Conservation (phyloP, 2,113 vertebrate genomes). For the Bucco capensis region DNA sequence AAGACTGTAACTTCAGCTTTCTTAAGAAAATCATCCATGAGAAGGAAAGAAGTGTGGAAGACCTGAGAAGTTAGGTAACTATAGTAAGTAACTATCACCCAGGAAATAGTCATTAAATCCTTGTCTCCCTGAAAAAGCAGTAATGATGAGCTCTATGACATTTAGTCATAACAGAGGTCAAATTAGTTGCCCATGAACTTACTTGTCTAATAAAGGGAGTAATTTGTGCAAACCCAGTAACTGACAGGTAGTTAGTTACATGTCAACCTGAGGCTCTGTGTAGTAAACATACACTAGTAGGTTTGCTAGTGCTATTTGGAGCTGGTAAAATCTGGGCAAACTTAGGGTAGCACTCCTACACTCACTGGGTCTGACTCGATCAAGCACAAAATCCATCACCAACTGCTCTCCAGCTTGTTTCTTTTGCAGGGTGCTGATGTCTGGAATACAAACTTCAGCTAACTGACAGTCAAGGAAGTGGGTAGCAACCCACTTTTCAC, state of each 20-base stretch:
- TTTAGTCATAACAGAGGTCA: neutral
- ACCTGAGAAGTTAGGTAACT: neutral
- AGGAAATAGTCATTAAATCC: neutral
- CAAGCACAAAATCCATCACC: neutral
- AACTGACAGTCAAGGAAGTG: neutral
- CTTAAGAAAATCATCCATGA: neutral
- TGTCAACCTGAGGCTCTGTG: fast-evolving
- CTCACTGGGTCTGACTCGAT: neutral
- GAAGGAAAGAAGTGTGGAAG: neutral
- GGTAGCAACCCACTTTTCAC: neutral
- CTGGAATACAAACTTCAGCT: neutral
- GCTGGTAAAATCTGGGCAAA: neutral
- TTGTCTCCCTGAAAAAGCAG: neutral
- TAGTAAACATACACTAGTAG: neutral
- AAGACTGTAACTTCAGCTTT: neutral
- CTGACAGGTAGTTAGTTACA: neutral
- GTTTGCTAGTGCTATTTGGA: neutral
- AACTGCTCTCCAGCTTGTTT: neutral
- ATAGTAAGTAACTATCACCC: neutral
- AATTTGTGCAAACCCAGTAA: neutral
- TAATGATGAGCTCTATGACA: neutral
- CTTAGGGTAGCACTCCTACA: neutral
- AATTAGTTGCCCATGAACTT: neutral
- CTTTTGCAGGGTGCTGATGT: neutral
- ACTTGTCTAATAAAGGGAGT: neutral